Base-by-base conservation (phyloP, 2,797 vertebrate genomes). In the Gouania willdenowi region DNA sequence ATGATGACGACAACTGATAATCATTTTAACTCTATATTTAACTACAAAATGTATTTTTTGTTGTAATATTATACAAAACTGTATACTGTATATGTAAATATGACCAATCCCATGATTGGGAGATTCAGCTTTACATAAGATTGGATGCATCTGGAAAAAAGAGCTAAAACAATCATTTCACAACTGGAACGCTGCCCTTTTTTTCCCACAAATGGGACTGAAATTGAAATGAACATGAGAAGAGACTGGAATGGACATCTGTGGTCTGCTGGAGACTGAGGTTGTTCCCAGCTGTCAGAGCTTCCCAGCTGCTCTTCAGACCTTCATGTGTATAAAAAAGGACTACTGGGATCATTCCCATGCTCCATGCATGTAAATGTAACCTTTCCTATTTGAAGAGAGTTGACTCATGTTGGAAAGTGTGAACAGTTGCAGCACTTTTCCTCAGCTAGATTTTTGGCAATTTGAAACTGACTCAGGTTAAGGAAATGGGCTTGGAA, bases 211-310 rank as follows among this genome's bases (percentile, higher is more conserved):
- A 37, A 31, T 17, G 55, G 54, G 47, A 66, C 33, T 50, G 46
- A 56, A 35, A 49, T 31, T 47, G 50, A 51, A 31, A 42, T 38
- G 35, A 66, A 58, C 2, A 19, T 57, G 34, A 40, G 41, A 47
- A 28, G 36, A 50, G 14, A 34, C 29, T 16, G 20, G 26, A 51
- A 16, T 18, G 39, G 25, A 82, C 86, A 88, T 85, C 82, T 89
- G 86, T 56, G 83, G 65, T 79, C 69, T 76, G 43, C 44, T 53
- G 56, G 71, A 79, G 69, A 72, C 31, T 27, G 66, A 69, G 53
- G 53, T 69, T 41, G 61, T 74, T 72, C 82, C 77, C 86, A 87
- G 80, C 84, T 86, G 84, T 80, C 64, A 59, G 35, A 49, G 36
- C 40, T 46, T 63, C 55, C 64, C 85, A 86, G 85, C 79, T 85